A percentile compares a stretch with the other conserved stretches of the same genome.
Evolutionary conservation across 1,140 invertebrate genomes (phyloP).

Genomic region (Aphaenogaster ashmeadi): DNA sequence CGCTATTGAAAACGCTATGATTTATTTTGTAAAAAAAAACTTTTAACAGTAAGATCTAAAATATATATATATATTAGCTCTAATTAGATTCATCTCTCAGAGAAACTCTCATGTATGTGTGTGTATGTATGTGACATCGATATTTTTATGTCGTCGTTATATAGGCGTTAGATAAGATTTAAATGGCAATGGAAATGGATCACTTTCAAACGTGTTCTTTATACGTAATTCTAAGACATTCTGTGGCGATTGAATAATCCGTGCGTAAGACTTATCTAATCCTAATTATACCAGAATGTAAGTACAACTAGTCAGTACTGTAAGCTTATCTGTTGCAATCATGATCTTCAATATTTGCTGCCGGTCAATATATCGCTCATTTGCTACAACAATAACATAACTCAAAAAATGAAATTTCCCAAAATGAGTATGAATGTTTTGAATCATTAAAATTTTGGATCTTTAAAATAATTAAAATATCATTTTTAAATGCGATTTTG

Average conservation of each 20-base stretch:
- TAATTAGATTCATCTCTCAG: neutral
- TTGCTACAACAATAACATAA: too few species aligned
- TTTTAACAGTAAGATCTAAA: neutral
- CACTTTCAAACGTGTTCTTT: constrained; percentile 59
- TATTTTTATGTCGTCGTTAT: constrained; percentile 5
- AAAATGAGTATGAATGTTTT: too few species aligned
- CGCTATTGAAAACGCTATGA: neutral
- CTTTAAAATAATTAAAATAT: too few species aligned
- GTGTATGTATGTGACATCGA: too few species aligned
- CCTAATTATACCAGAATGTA: constrained; percentile 1
- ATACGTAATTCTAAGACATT: constrained; percentile 14
- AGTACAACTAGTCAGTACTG: neutral
- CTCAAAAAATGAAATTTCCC: too few species aligned
- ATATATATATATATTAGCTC: neutral
- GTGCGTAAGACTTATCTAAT: constrained; percentile 30
- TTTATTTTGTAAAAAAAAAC: neutral
- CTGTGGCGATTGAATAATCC: constrained; percentile 24
- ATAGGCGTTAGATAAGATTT: constrained; percentile 19
- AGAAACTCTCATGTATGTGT: neutral
- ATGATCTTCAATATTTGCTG: neutral
- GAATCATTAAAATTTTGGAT: too few species aligned
- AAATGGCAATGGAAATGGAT: constrained; percentile 2
- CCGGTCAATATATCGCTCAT: neutral
- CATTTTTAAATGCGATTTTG: too few species aligned
- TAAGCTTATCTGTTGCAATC: neutral